These are phyloP conservation scores for Carcina quercana DNA, from an alignment of 2,888 invertebrate genomes.

Conservation along the genomic window DNA sequence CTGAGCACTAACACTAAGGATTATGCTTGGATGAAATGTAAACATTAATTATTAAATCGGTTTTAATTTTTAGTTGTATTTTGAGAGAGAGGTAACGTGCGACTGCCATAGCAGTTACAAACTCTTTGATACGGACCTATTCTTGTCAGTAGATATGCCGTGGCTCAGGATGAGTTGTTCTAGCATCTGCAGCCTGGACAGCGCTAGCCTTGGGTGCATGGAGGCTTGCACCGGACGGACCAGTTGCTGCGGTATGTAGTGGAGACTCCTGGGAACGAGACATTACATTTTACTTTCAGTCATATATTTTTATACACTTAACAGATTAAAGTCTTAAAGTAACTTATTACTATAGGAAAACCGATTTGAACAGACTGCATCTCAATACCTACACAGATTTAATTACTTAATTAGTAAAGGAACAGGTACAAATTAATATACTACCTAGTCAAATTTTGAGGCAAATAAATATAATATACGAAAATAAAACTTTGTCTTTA, in stretches of 20 bases:
- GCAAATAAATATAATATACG: no score
- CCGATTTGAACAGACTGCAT: no score
- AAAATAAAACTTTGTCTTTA: no score
- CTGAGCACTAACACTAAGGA: neutral
- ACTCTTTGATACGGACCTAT: conserved; percentile 76
- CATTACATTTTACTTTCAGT: neutral
- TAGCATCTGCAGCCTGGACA: conserved; percentile 90
- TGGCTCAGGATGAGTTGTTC: conserved; percentile 89
- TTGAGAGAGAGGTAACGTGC: neutral
- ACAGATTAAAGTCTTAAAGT: no score
- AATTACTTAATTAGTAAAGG: no score
- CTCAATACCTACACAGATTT: no score
- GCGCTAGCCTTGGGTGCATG: conserved; percentile 88
- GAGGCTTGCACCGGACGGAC: conserved; percentile 89
- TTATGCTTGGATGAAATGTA: no score
- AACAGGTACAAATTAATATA: no score
- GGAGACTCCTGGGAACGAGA: conserved; percentile 76
- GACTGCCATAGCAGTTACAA: neutral
- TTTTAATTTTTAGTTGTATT: neutral
- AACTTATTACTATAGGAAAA: no score
- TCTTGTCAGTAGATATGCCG: conserved; percentile 90
- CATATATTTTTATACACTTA: no score
- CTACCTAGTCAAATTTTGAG: no score
- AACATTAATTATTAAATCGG: neutral
- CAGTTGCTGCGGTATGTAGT: conserved; percentile 87